Percentiles rank a stretch among this genome's conserved stretches.
Evolutionary conservation across 1,140 invertebrate genomes (phyloP).

Genomic region (Drosophila ohnishii): DNA sequence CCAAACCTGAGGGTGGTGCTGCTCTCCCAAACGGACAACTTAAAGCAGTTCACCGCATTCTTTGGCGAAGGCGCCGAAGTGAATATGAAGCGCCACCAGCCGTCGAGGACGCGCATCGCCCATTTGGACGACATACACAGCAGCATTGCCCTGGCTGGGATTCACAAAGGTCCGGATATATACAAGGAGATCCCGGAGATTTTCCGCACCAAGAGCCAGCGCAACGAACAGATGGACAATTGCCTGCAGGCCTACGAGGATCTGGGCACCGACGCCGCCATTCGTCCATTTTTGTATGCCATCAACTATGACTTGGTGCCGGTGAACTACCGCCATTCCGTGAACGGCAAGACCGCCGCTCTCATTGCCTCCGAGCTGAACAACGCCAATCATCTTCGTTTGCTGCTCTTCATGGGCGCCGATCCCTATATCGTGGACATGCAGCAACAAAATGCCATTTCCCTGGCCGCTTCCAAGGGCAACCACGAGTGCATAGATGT

Average conservation of each 20-base stretch:
- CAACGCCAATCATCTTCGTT: slow-evolving; percentile 85
- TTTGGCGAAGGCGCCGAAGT: slow-evolving; percentile 60
- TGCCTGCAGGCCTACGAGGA: slow-evolving; percentile 66
- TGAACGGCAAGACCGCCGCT: slow-evolving; percentile 87
- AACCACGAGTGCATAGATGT: slow-evolving; percentile 60
- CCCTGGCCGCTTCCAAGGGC: slow-evolving; percentile 84
- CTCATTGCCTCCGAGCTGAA: slow-evolving; percentile 89
- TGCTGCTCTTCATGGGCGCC: slow-evolving; percentile 87
- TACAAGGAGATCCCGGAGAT: slow-evolving; percentile 86
- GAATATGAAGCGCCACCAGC: background rate
- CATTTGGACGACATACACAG: slow-evolving; percentile 59
- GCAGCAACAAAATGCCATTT: slow-evolving; percentile 87
- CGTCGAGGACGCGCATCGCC: slow-evolving; percentile 2
- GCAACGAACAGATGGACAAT: slow-evolving; percentile 56
- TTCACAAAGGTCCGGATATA: slow-evolving; percentile 43
- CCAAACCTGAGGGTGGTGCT: slow-evolving; percentile 91
- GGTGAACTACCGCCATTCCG: slow-evolving; percentile 87
- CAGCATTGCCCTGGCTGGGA: slow-evolving; percentile 17
- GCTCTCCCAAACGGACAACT: slow-evolving; percentile 86
- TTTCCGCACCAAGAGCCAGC: slow-evolving; percentile 35
- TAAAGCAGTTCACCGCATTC: slow-evolving; percentile 38
- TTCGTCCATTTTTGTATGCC: slow-evolving; percentile 87
- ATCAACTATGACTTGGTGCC: slow-evolving; percentile 87
- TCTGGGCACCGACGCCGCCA: slow-evolving; percentile 83
- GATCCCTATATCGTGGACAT: slow-evolving; percentile 86